These are phyloP conservation scores for Takifugu ocellatus DNA, from an alignment of 2,797 vertebrate species.

Conservation along the genomic window DNA sequence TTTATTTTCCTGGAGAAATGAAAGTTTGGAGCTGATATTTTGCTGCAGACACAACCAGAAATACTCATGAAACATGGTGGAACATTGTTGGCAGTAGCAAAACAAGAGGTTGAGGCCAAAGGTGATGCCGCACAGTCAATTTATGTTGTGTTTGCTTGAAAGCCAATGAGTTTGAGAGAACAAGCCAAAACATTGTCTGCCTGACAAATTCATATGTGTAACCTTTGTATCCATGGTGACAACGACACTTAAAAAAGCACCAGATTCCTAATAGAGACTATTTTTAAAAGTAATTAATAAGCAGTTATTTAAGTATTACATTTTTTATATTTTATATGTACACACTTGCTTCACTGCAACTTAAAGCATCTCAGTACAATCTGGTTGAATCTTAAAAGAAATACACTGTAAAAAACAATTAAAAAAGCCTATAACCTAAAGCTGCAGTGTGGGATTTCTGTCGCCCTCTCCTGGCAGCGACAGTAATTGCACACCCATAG, in stretches of 20 bases:
- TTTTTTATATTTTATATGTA: too few species aligned
- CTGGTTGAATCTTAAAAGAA: too few species aligned
- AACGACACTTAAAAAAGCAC: conserved; percentile 14
- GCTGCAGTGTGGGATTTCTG: too few species aligned
- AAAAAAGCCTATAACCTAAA: too few species aligned
- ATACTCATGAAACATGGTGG: too few species aligned
- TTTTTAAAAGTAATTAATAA: not conserved
- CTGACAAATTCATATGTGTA: conserved; percentile 48
- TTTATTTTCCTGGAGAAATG: too few species aligned
- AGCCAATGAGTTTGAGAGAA: conserved; percentile 64
- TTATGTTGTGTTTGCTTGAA: conserved; percentile 65
- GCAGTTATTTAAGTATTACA: not conserved
- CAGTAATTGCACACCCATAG: too few species aligned
- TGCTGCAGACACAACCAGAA: conserved; percentile 29
- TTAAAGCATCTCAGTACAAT: too few species aligned
- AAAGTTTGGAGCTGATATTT: too few species aligned
- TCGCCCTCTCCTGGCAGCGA: too few species aligned
- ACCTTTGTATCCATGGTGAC: conserved; percentile 49
- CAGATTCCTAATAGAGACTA: not conserved
- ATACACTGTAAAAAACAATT: too few species aligned
- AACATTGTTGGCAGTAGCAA: conserved; percentile 2
- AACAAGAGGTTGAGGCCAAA: conserved; percentile 42
- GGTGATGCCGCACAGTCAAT: conserved; percentile 67
- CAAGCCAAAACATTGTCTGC: conserved; percentile 52
- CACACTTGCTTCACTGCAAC: too few species aligned